Base-by-base conservation (phyloP, 1,140 invertebrate species). In the Magallana ariakensis region DNA sequence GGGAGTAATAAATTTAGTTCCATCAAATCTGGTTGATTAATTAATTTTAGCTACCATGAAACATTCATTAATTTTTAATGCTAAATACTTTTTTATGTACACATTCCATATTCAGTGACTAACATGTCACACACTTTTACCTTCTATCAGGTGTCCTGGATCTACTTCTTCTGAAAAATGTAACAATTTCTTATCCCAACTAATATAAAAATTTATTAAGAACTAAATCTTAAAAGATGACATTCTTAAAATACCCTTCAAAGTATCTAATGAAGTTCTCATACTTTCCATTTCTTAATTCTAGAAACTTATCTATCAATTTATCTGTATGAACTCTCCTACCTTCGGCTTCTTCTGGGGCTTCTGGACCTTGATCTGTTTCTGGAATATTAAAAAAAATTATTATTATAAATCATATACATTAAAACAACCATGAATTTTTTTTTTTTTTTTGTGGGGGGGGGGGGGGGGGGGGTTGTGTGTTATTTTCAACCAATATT, bases 301-400 rank as follows among this genome's bases (percentile, higher is more conserved):
- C 33, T 46, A 46, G 33, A 46, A 46, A 46, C 33, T 2, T 46
- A 46, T 46, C 33, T 46, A 46, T 46, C 33, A 46, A n/a, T 46
- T 46, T 46, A 2, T 57, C 55, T 46, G 16, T 57, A 55, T 10
- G 22, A n/a, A 33, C 46, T 75, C n/a, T 75, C 60, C 33, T 6
- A 46, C 53, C 70, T 57, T 62, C 56, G 80, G 22, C 54, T 55
- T 84, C 56, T 84, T 54, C 56, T 81, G 16, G 83, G 85, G 26
- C 85, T 89, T 70, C 88, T 54, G 3, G 88, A 89, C 9, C 85
- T 82, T 54, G 88, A 89, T 84, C 85, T 86, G 62, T 89, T 87
- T 60, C 83, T 85, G 56, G 7, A 83, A 80, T n/a, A 57, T 19
- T 7, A 57, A 84, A 58, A 15, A n/a, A 46, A 46, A 46, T 4